phyloP scores from a whole-genome alignment of 2,797 vertebrate genomes.

The Lutjanus campechanus region DNA sequence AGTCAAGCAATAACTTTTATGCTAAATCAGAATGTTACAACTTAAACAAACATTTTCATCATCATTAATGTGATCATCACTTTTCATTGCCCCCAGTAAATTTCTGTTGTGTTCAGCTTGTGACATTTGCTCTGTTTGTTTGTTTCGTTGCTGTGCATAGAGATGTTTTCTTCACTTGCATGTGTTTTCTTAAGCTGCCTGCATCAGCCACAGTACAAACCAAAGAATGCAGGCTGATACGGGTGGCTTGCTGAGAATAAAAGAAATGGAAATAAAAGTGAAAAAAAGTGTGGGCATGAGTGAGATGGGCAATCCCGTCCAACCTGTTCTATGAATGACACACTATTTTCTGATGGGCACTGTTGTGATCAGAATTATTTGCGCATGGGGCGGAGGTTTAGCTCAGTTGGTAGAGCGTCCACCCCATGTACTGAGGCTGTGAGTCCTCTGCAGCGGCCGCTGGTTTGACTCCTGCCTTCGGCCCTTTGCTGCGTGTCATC shows the following conservation, averaged over 20 bases:
- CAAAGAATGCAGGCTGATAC: not conserved
- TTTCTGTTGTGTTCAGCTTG: not conserved
- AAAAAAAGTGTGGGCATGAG: not conserved
- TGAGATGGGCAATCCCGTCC: not conserved
- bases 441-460: too few species aligned
- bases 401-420: too few species aligned
- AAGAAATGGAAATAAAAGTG: too few species aligned
- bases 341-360: fast-evolving
- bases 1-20: not conserved
- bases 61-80: not conserved
- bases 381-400: too few species aligned
- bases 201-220: fast-evolving
- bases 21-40: not conserved
- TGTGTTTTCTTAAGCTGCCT: not conserved
- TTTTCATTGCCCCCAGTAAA: not conserved
- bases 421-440: too few species aligned
- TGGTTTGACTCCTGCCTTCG: too few species aligned
- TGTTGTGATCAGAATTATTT: not conserved
- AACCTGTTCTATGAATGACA: not conserved
- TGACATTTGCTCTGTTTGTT: not conserved
- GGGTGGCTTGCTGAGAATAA: not conserved
- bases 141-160: too few species aligned
- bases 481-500: too few species aligned
- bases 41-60: not conserved
- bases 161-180: not conserved